Base-by-base conservation (phyloP, 2,888 invertebrate species). In the Idaea dimidiata region DNA sequence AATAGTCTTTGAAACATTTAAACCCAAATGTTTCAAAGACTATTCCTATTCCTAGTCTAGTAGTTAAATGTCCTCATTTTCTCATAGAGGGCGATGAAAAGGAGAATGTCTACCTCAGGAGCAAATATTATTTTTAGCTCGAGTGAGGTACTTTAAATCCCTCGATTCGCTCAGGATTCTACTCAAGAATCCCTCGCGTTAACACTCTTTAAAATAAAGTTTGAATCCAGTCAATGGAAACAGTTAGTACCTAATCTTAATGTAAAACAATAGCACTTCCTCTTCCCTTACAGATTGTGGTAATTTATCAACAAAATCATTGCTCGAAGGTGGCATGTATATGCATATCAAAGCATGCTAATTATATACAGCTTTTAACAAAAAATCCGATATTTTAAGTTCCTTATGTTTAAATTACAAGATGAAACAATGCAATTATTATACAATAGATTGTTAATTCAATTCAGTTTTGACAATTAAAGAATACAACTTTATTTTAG, bases 261-360 rank as follows among this genome's bases (percentile, higher is more conserved):
- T 72, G 68, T 70, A 72, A 81, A 83, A 91, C 91, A 90, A 90
- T 89, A 74, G 83, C 67, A 69, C 83, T 90, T 90, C 90, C 91
- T 86, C 84, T 90, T 90, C 88, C 87, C 86, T 73, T 77, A 73
- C 77, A 78, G 82, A 76, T 79, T 74, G 79, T 76, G 71, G 71
- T 68, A 68, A 73, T 67, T 70, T 62, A 66, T 70, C 65, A 64
- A 68, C 70, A 66, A 62, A 60, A 63, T 67, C 59, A 62, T 58
- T 18, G 17, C 31, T 58, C 24, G 1, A 5, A 32, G 32, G 58
- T 43, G 14, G 43, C 14, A 43, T 2, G 10, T 4, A 32, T 8
- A 43, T 7, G 10, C 43, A 43, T 43, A 43, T 43, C 43, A 43
- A 43, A 6, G 43, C 10, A 8, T 14, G 43, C 3, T 43, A 43